These are phyloP conservation scores for Plecturocebus donacophilus DNA, from an alignment of 2,113 vertebrate species.

Conservation along the genomic window DNA sequence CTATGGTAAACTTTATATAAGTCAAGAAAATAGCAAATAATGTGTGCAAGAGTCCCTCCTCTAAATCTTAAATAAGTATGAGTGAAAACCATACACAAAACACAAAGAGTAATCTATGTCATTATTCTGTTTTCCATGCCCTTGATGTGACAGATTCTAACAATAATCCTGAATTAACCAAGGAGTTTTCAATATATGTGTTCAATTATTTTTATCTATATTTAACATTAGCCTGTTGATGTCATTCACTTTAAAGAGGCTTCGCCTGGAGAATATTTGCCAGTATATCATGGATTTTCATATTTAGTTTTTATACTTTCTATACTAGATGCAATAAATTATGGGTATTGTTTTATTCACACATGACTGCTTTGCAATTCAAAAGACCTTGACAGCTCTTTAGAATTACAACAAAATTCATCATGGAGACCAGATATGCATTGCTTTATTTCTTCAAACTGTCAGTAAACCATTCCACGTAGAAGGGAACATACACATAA, in stretches of 20 bases:
- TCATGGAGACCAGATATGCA: background rate
- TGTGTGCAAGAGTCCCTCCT: background rate
- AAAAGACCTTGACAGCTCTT: slow-evolving; percentile 46
- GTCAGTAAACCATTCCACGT: background rate
- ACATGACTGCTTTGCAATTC: slow-evolving; percentile 38
- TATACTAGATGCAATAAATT: slow-evolving; percentile 48
- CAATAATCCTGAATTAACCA: background rate
- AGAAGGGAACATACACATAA: background rate
- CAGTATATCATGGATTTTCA: slow-evolving; percentile 46
- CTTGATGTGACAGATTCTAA: slow-evolving; percentile 35
- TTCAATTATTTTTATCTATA: slow-evolving; percentile 22
- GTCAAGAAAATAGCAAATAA: background rate
- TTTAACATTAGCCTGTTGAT: background rate
- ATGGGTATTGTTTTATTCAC: slow-evolving; percentile 44
- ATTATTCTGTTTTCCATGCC: background rate
- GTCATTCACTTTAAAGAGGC: slow-evolving; percentile 6
- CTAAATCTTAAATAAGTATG: background rate
- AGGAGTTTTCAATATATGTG: background rate
- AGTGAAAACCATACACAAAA: background rate
- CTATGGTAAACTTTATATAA: background rate
- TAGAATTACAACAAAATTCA: slow-evolving; percentile 58
- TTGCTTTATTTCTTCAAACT: slow-evolving; percentile 17
- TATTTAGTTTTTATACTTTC: slow-evolving; percentile 38
- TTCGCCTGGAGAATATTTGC: background rate
- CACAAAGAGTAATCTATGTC: background rate